A percentile compares a stretch with the other conserved stretches of the same genome.
Evolutionary conservation across 2,888 invertebrate genomes (phyloP).

Genomic region (Meghimatium bilineatum): DNA sequence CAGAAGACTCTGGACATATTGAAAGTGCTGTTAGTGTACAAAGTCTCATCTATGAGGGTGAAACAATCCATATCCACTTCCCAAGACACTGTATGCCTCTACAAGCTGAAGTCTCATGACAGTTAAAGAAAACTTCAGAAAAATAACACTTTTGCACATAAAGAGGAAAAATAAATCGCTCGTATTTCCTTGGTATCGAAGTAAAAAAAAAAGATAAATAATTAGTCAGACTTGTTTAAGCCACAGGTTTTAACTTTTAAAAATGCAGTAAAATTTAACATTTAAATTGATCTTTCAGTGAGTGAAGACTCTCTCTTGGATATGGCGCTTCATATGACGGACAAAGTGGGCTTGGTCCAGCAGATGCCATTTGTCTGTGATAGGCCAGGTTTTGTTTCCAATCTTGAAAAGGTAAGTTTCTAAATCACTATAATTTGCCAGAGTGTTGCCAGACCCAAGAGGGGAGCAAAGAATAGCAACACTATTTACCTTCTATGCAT

Average conservation of each 20-base stretch:
- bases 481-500: too few species aligned
- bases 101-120: too few species aligned
- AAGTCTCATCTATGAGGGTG: too few species aligned
- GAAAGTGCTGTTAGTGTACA: too few species aligned
- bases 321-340: conserved; percentile 94
- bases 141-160: background rate
- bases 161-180: background rate
- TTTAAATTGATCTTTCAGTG: conserved; percentile 80
- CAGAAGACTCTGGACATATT: too few species aligned
- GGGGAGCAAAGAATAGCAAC: too few species aligned
- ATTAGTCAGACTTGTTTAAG: too few species aligned
- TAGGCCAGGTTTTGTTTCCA: conserved; percentile 89
- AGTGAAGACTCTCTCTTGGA: conserved; percentile 94
- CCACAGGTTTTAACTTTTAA: background rate
- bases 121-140: background rate
- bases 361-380: conserved; percentile 93
- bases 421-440: too few species aligned
- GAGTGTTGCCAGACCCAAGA: too few species aligned
- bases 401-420: conserved; percentile 89
- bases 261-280: background rate
- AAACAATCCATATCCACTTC: too few species aligned
- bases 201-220: too few species aligned
- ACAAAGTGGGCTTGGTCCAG: conserved; percentile 94
- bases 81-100: too few species aligned
- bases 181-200: background rate